These are phyloP conservation scores for Sitophilus oryzae DNA, from an alignment of 1,140 invertebrate genomes.

Conservation along the genomic window DNA sequence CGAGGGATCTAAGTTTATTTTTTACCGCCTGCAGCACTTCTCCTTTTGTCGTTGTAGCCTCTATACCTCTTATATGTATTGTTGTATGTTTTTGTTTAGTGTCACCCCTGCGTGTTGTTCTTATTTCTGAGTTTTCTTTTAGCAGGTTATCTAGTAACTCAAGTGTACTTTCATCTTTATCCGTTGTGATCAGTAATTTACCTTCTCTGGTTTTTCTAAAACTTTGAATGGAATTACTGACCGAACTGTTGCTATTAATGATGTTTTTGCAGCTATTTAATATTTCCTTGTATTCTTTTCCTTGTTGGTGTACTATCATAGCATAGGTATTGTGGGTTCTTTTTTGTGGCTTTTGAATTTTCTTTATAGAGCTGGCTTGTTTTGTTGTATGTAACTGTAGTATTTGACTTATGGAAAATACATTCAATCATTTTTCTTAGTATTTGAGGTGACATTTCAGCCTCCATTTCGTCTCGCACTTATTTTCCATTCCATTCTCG, in stretches of 20 bases:
- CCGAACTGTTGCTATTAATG: neutral
- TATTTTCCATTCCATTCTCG: no score
- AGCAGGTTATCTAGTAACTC: neutral
- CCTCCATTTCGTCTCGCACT: constrained; percentile 5
- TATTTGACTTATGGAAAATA: constrained; percentile 1
- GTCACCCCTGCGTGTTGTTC: neutral
- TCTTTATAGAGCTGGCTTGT: neutral
- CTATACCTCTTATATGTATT: constrained; percentile 3
- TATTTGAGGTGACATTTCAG: neutral
- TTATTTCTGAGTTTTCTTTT: neutral
- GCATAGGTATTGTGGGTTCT: constrained; percentile 1
- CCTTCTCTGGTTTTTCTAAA: neutral
- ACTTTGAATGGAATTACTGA: neutral
- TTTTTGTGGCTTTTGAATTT: neutral
- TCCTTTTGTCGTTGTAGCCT: neutral
- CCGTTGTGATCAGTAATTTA: neutral
- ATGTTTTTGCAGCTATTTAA: neutral
- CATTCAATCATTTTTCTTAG: constrained; percentile 13
- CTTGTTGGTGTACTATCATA: neutral
- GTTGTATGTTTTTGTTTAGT: neutral
- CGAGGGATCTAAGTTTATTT: neutral
- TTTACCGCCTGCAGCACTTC: neutral
- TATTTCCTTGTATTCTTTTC: constrained; percentile 3
- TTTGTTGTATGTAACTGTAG: constrained; percentile 5
- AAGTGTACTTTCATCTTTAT: neutral